Evolutionary conservation across 2,888 invertebrate genomes (phyloP).

Genomic region (Epiblema foenella): DNA sequence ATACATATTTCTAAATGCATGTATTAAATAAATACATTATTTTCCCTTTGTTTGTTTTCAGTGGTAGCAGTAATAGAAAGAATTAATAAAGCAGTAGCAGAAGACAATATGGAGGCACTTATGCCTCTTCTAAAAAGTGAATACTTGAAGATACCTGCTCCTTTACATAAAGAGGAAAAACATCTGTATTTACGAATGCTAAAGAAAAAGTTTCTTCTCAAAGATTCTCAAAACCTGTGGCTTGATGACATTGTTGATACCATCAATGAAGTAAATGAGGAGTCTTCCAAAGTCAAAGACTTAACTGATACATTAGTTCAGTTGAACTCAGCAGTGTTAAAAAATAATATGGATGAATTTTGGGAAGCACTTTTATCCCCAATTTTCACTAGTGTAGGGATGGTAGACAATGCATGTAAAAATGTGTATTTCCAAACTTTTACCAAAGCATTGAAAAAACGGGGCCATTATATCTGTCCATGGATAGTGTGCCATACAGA

Average conservation of each 20-base stretch:
- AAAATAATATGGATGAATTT: constrained; percentile 71
- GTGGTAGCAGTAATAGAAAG: constrained; percentile 84
- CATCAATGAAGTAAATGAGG: constrained; percentile 75
- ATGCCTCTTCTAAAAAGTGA: constrained; percentile 78
- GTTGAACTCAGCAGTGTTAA: constrained; percentile 73
- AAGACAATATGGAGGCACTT: constrained; percentile 79
- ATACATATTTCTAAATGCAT: no score
- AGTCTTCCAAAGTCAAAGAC: constrained; percentile 79
- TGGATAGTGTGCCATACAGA: constrained; percentile 82
- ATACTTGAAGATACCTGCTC: constrained; percentile 71
- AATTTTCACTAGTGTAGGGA: constrained; percentile 57
- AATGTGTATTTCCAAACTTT: constrained; percentile 80
- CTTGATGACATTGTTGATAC: constrained; percentile 83
- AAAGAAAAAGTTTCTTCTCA: constrained; percentile 77
- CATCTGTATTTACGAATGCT: constrained; percentile 82
- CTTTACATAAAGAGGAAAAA: constrained; percentile 77
- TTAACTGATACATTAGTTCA: constrained; percentile 75
- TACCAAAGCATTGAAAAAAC: constrained; percentile 75
- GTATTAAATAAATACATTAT: no score
- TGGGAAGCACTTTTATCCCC: constrained; percentile 68
- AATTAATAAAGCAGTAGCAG: constrained; percentile 86
- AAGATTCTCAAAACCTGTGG: constrained; percentile 85
- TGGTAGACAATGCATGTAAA: constrained; percentile 69
- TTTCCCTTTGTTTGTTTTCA: constrained; percentile 57
- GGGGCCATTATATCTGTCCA: constrained; percentile 73